Conservation (phyloP, 2,888 invertebrate genomes). For the Eupithecia insigniata region DNA sequence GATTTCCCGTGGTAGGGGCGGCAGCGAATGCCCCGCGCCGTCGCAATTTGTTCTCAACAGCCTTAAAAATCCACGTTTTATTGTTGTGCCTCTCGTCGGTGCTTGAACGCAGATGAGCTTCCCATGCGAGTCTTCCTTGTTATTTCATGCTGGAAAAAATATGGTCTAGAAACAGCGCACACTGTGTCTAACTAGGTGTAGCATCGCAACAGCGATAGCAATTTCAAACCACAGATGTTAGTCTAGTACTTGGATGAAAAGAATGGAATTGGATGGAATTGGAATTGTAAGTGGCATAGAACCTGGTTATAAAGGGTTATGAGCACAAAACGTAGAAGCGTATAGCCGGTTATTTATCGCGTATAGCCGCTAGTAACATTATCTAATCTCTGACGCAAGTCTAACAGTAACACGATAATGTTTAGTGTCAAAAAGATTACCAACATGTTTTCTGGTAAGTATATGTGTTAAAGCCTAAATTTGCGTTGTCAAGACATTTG, state of each 20-base stretch:
- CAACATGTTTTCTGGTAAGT: no score
- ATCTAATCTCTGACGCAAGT: no score
- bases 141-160: constrained; percentile 37
- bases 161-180: constrained; percentile 1
- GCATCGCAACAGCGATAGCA: neutral
- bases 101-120: constrained; percentile 66
- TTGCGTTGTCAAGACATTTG: no score
- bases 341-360: neutral
- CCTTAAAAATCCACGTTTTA: constrained; percentile 82
- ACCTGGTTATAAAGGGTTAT: neutral
- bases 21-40: constrained; percentile 63
- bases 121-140: constrained; percentile 50
- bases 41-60: constrained; percentile 79
- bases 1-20: constrained; percentile 60
- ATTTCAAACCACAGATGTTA: neutral
- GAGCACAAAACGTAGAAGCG: neutral
- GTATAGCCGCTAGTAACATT: no score
- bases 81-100: constrained; percentile 74
- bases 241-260: neutral
- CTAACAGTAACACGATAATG: no score
- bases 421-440: no score
- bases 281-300: neutral
- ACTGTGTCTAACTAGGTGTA: neutral
- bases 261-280: neutral
- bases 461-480: no score